Evolutionary conservation across 2,113 vertebrate genomes (phyloP), one percentile per base, ranked within the genome.

Genomic region (Oxygymnocypris stewartii): DNA sequence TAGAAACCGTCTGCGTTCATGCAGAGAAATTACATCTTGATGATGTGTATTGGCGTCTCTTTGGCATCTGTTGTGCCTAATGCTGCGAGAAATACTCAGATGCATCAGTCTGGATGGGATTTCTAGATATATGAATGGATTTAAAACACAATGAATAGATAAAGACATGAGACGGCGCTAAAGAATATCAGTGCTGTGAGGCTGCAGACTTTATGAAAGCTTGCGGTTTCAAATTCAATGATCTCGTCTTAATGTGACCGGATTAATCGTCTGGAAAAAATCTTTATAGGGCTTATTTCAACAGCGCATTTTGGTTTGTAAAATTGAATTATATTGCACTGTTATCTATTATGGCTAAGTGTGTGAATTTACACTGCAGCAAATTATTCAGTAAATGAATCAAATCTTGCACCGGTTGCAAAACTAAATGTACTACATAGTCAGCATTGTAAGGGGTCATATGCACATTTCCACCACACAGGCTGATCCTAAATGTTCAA

Each of bases 71-170:
- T 75, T 75, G 42, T 75, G 69, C 9, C 0, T 12, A 75, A 75
- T 6, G 73, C 42, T 13, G 23, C 42, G 42, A 75, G 11, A 76
- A 76, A 44, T 75, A 42, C 23, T 75, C 71, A 6, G 5, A 75
- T 25, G 40, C 76, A 79, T 54, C 47, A 18, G 51, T 79, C 76
- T 79, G 49, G 16, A 54, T 37, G 71, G 37, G 71, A 74, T 74
- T 74, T 42, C 8, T 18, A 12, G 31, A 79, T 79, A 35, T 54
- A 51, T 20, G 18, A 40, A 13, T 37, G 31, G 16, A 59, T 59
- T 79, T 57, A 44, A 76, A 59, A n/a, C 31, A 3, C 31, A 59
- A 79, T 79, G 51, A 79, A 79, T 79, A 79, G 37, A 37, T 57
- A 57, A 57, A 59, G 10, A 81, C 40, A 42, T 10, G 18, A 42